These are phyloP conservation scores for Montipora capitata DNA, from an alignment of 92 coral and sea anemone species.

Conservation along the genomic window DNA sequence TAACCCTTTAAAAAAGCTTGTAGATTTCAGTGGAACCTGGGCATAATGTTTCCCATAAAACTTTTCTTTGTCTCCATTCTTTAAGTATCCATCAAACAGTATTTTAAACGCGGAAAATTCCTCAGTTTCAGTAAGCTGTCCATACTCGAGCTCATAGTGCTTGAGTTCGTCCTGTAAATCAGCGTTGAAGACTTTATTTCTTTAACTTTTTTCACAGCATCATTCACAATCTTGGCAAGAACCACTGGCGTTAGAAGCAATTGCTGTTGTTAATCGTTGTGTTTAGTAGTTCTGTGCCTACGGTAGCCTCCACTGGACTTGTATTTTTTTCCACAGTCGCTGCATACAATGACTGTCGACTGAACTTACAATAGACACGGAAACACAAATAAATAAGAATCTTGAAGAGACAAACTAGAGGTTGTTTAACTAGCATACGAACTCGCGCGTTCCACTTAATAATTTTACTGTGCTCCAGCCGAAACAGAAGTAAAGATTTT, in stretches of 20 bases:
- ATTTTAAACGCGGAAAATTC: slow-evolving; percentile 48
- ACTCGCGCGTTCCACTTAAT: too few species aligned
- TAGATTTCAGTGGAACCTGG: too few species aligned
- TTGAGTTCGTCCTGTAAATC: slow-evolving; percentile 26
- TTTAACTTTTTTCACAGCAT: slow-evolving; percentile 39
- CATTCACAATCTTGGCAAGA: slow-evolving; percentile 45
- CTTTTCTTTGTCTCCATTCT: too few species aligned
- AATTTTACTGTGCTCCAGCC: too few species aligned
- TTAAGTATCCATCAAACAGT: too few species aligned
- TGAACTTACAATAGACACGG: slow-evolving; percentile 33
- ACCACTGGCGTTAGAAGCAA: slow-evolving; percentile 36
- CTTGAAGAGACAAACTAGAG: too few species aligned
- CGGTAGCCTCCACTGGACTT: too few species aligned
- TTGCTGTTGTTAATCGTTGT: not conserved
- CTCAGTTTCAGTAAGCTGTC: slow-evolving; percentile 44
- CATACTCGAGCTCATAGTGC: slow-evolving; percentile 10
- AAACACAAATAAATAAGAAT: too few species aligned
- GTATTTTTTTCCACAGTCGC: slow-evolving; percentile 41
- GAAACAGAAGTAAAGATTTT: too few species aligned
- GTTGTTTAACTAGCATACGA: too few species aligned
- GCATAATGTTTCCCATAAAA: too few species aligned
- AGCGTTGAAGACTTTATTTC: slow-evolving; percentile 1
- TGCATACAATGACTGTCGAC: slow-evolving; percentile 43
- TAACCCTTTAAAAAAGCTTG: too few species aligned
- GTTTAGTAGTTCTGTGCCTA: not conserved